Evolutionary conservation across 92 coral and sea anemone genomes (phyloP).

Genomic region (Parazoanthus atlanticus): DNA sequence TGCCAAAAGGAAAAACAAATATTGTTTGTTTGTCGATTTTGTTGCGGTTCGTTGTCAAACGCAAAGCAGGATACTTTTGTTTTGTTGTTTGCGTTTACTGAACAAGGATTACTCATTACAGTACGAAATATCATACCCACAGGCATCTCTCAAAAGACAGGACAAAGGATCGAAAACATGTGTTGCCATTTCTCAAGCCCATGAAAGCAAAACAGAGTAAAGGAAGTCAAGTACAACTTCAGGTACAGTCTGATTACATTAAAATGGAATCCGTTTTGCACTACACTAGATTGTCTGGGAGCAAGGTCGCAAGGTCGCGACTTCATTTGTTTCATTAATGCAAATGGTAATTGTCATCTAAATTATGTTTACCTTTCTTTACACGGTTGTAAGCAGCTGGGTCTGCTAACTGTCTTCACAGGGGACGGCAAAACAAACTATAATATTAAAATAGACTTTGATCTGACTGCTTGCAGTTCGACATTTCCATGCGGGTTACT

Average conservation of each 20-base stretch:
- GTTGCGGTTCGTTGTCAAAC: slow-evolving; percentile 3
- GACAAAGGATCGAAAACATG: slow-evolving; percentile 71
- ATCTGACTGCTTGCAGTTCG: background rate
- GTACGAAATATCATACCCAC: background rate
- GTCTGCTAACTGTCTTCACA: background rate
- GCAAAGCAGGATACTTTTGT: background rate
- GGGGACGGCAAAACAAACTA: background rate
- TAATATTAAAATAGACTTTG: background rate
- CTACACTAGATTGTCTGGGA: background rate
- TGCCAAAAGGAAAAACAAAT: slow-evolving; percentile 5
- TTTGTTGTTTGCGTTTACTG: background rate
- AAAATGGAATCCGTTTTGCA: background rate
- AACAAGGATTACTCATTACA: background rate
- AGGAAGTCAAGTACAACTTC: slow-evolving; percentile 21
- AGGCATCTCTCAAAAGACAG: slow-evolving; percentile 56
- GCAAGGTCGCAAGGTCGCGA: background rate
- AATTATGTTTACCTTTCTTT: background rate
- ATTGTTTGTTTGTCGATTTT: slow-evolving; percentile 1
- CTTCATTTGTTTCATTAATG: background rate
- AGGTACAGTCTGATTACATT: slow-evolving; percentile 5
- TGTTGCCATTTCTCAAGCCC: slow-evolving; percentile 77
- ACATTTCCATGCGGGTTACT: background rate
- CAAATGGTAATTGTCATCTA: background rate
- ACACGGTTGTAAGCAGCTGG: background rate
- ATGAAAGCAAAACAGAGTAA: slow-evolving; percentile 69